Conservation (phyloP, 2,888 invertebrate genomes). For the Brachylomia viminalis region DNA sequence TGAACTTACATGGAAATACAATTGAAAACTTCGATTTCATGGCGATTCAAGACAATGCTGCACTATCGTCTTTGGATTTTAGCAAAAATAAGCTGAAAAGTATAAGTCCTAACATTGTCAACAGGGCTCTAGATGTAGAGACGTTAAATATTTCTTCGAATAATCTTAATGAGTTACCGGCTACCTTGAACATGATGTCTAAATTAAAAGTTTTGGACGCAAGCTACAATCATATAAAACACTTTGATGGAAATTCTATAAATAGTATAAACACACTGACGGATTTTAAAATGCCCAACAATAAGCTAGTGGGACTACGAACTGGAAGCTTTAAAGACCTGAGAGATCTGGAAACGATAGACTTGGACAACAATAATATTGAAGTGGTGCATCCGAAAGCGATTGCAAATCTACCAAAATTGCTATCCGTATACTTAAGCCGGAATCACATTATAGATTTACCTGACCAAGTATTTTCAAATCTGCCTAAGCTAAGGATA, state of each 20-base stretch:
- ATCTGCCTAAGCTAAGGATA: constrained; percentile 93
- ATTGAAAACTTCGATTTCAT: constrained; percentile 93
- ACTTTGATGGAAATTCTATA: constrained; percentile 92
- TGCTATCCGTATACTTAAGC: constrained; percentile 93
- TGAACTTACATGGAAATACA: constrained; percentile 94
- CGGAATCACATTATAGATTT: constrained; percentile 94
- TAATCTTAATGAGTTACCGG: constrained; percentile 93
- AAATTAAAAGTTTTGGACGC: constrained; percentile 94
- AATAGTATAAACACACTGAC: constrained; percentile 92
- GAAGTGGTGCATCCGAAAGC: constrained; percentile 93
- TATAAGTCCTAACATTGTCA: constrained; percentile 92
- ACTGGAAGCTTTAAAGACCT: constrained; percentile 94
- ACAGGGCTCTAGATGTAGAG: constrained; percentile 92
- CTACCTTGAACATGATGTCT: constrained; percentile 92
- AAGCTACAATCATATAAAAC: constrained; percentile 94
- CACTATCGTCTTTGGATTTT: constrained; percentile 92
- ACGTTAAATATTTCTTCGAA: constrained; percentile 95
- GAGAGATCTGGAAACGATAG: constrained; percentile 93
- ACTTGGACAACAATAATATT: constrained; percentile 95
- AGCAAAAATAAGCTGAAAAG: constrained; percentile 94
- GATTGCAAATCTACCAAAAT: constrained; percentile 92
- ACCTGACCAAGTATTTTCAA: constrained; percentile 94
- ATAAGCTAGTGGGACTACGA: constrained; percentile 93
- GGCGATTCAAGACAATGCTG: constrained; percentile 92
- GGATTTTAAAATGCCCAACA: constrained; percentile 93